Evolutionary conservation across 2,888 invertebrate genomes (phyloP).

Genomic region (Nymphalis c-album): DNA sequence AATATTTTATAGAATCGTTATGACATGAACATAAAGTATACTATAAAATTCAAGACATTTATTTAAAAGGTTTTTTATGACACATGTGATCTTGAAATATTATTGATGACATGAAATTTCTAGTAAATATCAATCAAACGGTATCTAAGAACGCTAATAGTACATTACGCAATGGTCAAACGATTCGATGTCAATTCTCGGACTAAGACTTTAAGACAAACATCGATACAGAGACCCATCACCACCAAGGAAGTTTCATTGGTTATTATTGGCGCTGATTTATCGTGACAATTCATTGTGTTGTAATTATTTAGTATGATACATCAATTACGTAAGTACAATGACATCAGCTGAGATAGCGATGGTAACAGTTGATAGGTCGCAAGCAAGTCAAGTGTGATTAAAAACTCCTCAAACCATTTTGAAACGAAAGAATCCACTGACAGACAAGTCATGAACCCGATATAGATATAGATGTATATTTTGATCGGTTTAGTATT

Average conservation of each 20-base stretch:
- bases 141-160: neutral
- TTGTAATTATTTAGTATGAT: slow-evolving; percentile 40
- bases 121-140: neutral
- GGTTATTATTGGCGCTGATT: slow-evolving; percentile 38
- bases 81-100: neutral
- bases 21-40: too few relatives aligned
- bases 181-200: neutral
- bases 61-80: neutral
- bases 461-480: too few relatives aligned
- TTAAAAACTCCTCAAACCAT: neutral
- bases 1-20: too few relatives aligned
- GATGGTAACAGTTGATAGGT: slow-evolving; percentile 24
- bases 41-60: neutral
- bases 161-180: neutral
- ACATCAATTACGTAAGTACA: slow-evolving; percentile 44
- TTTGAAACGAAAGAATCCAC: neutral
- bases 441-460: neutral
- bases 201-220: too few relatives aligned
- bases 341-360: slow-evolving; percentile 41
- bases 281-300: slow-evolving; percentile 32
- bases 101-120: neutral
- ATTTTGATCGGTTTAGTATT: too few relatives aligned
- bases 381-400: slow-evolving; percentile 24
- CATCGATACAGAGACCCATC: slow-evolving; percentile 8
- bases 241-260: slow-evolving; percentile 33